phyloP scores from a whole-genome alignment of 1,140 invertebrate genomes.

The Penaeus japonicus region DNA sequence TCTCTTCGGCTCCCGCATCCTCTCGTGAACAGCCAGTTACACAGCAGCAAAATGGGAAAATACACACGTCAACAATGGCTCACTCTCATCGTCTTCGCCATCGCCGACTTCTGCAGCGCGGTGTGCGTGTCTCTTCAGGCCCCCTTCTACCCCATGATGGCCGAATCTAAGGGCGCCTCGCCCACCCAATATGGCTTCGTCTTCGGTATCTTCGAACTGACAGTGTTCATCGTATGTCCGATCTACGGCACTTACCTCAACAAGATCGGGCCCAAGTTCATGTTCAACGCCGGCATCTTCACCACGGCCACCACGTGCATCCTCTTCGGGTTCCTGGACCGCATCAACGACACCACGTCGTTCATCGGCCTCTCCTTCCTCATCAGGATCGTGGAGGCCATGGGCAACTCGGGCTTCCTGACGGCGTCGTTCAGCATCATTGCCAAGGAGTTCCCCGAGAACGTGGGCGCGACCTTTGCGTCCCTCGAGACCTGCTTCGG shows the following conservation, averaged over 20 bases:
- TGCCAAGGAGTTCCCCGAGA: conserved; percentile 89
- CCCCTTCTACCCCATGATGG: conserved; percentile 68
- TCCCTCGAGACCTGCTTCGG: conserved; percentile 90
- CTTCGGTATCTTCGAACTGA: conserved; percentile 90
- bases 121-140: conserved; percentile 83
- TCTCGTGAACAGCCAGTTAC: background rate
- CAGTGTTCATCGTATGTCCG: conserved; percentile 88
- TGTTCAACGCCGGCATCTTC: conserved; percentile 88
- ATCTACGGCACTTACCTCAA: conserved; percentile 87
- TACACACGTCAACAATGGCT: conserved; percentile 84
- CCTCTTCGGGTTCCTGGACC: conserved; percentile 76
- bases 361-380: conserved; percentile 88
- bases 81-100: conserved; percentile 81
- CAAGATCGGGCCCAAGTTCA: conserved; percentile 82
- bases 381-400: conserved; percentile 86
- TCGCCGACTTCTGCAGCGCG: conserved; percentile 88
- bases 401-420: conserved; percentile 90
- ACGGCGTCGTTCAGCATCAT: conserved; percentile 93
- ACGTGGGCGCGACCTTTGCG: conserved; percentile 89
- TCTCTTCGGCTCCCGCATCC: background rate
- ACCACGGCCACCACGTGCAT: conserved; percentile 72
- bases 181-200: conserved; percentile 90
- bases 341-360: conserved; percentile 77
- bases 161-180: conserved; percentile 85
- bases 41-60: conserved; percentile 59